phyloP scores from a whole-genome alignment of 2,113 vertebrate genomes.

The Ochotona curzoniae region DNA sequence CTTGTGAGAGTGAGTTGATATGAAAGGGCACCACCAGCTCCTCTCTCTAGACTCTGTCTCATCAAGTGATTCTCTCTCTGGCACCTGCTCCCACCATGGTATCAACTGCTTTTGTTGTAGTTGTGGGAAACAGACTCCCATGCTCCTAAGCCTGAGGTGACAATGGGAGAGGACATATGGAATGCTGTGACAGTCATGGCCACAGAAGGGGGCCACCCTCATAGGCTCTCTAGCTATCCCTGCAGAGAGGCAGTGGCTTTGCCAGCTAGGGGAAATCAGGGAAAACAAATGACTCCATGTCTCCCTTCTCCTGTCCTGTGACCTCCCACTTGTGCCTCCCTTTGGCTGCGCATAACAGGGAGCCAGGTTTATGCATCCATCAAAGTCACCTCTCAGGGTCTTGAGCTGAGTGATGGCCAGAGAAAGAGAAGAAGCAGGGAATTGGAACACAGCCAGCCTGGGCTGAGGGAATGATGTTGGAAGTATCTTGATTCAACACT shows the following conservation, averaged over 20 bases:
- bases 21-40: too few relatives aligned
- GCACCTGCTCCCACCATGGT: too few relatives aligned
- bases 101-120: too few relatives aligned
- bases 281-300: constrained; percentile 16
- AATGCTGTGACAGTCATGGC: background rate
- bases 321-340: background rate
- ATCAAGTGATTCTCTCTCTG: too few relatives aligned
- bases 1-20: too few relatives aligned
- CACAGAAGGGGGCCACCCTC: background rate
- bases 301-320: background rate
- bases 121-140: too few relatives aligned
- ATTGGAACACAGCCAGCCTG: background rate
- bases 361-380: background rate
- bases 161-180: background rate
- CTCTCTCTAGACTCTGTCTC: too few relatives aligned
- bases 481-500: background rate
- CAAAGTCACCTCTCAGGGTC: background rate
- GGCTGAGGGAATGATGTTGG: background rate
- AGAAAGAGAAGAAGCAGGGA: background rate
- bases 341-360: background rate
- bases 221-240: background rate
- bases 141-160: background rate
- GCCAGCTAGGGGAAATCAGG: constrained; percentile 6
- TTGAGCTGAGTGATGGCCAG: background rate
- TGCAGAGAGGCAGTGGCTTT: background rate